Evolutionary conservation across 2,888 invertebrate genomes (phyloP).

Genomic region (Euplexia lucipara): DNA sequence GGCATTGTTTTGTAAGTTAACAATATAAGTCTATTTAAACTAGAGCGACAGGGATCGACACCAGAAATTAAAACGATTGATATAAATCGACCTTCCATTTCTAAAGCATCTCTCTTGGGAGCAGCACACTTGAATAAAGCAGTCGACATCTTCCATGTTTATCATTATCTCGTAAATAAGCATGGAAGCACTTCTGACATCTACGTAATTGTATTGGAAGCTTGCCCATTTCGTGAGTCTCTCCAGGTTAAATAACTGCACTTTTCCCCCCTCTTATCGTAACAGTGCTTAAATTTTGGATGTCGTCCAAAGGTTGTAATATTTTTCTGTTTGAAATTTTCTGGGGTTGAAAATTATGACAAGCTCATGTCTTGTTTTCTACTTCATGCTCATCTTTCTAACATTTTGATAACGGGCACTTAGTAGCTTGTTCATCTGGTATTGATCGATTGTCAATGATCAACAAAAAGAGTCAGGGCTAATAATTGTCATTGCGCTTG

Average conservation of each 20-base stretch:
- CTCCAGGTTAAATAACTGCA: constrained; percentile 41
- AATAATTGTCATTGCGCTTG: too few relatives aligned
- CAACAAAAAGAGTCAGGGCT: too few relatives aligned
- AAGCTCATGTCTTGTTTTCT: not conserved
- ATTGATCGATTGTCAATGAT: too few relatives aligned
- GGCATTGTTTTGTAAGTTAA: not conserved
- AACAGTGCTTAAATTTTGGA: constrained; percentile 45
- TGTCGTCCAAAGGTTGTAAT: constrained; percentile 34
- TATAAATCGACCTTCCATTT: not conserved
- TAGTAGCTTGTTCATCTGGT: too few relatives aligned
- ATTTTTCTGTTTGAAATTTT: not conserved
- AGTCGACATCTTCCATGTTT: not conserved
- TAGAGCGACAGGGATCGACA: not conserved
- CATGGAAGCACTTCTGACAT: constrained; percentile 20
- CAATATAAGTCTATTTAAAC: not conserved
- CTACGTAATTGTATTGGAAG: constrained; percentile 41
- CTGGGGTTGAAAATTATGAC: too few relatives aligned
- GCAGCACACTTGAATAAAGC: not conserved
- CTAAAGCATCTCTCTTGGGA: not conserved
- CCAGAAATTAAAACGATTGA: not conserved
- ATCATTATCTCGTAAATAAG: not conserved
- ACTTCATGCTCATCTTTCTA: not conserved
- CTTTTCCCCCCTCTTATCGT: constrained; percentile 29
- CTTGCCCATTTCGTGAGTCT: constrained; percentile 39
- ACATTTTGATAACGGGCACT: too few relatives aligned